These are phyloP conservation scores for Craniophora ligustri DNA, from an alignment of 2,888 invertebrate species.

Conservation along the genomic window DNA sequence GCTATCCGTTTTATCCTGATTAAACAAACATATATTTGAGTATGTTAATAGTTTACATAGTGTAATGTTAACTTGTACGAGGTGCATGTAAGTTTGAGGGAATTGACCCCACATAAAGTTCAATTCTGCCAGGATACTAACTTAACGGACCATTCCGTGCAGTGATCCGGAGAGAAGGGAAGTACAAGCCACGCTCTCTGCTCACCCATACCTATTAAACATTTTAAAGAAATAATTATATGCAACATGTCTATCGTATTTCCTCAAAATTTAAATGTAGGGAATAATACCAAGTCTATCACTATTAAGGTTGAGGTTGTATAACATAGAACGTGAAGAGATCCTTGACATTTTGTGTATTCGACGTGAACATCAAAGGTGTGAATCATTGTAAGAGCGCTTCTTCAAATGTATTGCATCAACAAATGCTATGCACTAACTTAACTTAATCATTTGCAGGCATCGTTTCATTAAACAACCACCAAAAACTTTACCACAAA, in stretches of 20 bases:
- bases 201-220: slow-evolving; percentile 49
- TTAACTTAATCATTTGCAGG: slow-evolving; percentile 12
- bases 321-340: slow-evolving; percentile 35
- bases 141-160: slow-evolving; percentile 69
- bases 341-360: slow-evolving; percentile 50
- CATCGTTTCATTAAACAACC: neutral
- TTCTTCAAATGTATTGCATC: slow-evolving; percentile 44
- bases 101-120: slow-evolving; percentile 63
- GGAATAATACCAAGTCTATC: slow-evolving; percentile 9
- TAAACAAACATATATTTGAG: slow-evolving; percentile 1
- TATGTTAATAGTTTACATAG: slow-evolving; percentile 22
- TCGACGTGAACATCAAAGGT: slow-evolving; percentile 44
- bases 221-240: slow-evolving; percentile 10
- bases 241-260: slow-evolving; percentile 11
- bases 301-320: slow-evolving; percentile 41
- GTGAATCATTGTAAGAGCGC: slow-evolving; percentile 46
- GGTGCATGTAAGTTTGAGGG: slow-evolving; percentile 54
- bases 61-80: slow-evolving; percentile 31
- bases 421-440: slow-evolving; percentile 17
- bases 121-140: slow-evolving; percentile 56
- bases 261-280: slow-evolving; percentile 12
- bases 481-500: slow-evolving; percentile 3
- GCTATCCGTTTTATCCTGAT: neutral
- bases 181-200: slow-evolving; percentile 69
- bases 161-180: slow-evolving; percentile 69